Evolutionary conservation across 2,113 vertebrate species (phyloP).

Genomic region (Pedionomus torquatus): DNA sequence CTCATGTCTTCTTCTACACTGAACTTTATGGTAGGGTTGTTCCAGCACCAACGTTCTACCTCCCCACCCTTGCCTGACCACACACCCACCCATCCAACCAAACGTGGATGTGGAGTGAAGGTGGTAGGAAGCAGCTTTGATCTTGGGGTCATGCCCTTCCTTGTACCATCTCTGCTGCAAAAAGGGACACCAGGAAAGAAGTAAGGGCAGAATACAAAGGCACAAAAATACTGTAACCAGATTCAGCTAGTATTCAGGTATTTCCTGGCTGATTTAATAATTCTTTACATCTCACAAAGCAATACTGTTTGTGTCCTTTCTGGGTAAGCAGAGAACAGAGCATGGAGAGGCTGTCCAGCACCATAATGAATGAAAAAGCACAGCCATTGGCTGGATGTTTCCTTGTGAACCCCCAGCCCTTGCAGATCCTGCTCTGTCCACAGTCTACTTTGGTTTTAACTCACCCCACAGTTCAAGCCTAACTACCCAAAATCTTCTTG

Average conservation of each 20-base stretch:
- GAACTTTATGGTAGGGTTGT: rapidly evolving
- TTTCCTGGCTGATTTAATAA: not conserved
- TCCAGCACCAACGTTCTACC: no score
- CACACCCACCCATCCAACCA: not conserved
- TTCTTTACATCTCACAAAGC: not conserved
- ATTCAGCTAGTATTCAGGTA: not conserved
- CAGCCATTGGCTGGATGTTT: not conserved
- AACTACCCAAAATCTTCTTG: not conserved
- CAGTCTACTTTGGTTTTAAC: rapidly evolving
- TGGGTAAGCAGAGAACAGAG: not conserved
- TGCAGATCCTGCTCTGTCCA: not conserved
- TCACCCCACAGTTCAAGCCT: not conserved
- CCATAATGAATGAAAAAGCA: not conserved
- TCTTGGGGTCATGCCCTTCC: not conserved
- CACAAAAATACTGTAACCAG: not conserved
- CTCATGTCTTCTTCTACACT: not conserved
- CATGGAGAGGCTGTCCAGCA: not conserved
- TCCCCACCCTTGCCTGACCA: not conserved
- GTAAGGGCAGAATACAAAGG: not conserved
- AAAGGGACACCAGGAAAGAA: not conserved
- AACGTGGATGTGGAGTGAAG: not conserved
- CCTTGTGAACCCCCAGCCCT: not conserved
- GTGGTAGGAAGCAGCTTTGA: not conserved
- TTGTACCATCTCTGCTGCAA: not conserved
- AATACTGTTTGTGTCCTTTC: rapidly evolving